A percentile compares a stretch with the other conserved stretches of the same genome.
These are phyloP conservation scores for Acanthopagrus latus DNA, from an alignment of 2,797 vertebrate genomes.

Conservation along the genomic window DNA sequence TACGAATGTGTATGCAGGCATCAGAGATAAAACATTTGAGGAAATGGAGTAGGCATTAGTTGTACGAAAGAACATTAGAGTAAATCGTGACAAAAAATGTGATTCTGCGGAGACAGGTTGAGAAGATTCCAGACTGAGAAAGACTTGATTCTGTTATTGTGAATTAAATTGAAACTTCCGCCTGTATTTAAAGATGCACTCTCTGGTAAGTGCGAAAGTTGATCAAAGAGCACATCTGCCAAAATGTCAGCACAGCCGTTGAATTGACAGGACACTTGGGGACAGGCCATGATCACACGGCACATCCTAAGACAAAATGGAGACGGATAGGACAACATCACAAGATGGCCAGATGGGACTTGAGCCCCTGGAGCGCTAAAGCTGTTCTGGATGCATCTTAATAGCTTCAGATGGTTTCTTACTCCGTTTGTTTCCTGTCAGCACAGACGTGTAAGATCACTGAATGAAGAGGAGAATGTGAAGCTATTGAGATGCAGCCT, in stretches of 20 bases:
- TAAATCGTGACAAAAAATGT: not conserved
- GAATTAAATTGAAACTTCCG: not conserved
- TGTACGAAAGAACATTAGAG: not conserved
- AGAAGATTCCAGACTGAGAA: not conserved
- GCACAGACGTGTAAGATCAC: not conserved
- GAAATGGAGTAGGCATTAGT: too few species aligned
- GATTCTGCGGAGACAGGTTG: not conserved
- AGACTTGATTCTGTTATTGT: not conserved
- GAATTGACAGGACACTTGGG: not conserved
- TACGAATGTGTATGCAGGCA: not conserved
- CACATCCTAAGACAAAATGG: not conserved
- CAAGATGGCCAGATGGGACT: slow-evolving; percentile 9
- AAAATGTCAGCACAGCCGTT: not conserved
- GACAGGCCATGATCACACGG: slow-evolving; percentile 10
- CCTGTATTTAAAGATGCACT: not conserved
- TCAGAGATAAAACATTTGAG: not conserved
- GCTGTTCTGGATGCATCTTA: slow-evolving; percentile 26
- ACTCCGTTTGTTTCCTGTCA: not conserved
- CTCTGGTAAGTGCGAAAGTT: not conserved
- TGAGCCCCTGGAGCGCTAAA: not conserved
- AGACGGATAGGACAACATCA: slow-evolving; percentile 45
- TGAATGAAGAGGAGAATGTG: not conserved
- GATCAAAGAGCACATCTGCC: slow-evolving; percentile 50
- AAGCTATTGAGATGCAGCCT: slow-evolving; percentile 33
- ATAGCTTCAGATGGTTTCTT: slow-evolving; percentile 10